Base-by-base conservation (phyloP, 2,797 vertebrate genomes). In the Spinus pinus region DNA sequence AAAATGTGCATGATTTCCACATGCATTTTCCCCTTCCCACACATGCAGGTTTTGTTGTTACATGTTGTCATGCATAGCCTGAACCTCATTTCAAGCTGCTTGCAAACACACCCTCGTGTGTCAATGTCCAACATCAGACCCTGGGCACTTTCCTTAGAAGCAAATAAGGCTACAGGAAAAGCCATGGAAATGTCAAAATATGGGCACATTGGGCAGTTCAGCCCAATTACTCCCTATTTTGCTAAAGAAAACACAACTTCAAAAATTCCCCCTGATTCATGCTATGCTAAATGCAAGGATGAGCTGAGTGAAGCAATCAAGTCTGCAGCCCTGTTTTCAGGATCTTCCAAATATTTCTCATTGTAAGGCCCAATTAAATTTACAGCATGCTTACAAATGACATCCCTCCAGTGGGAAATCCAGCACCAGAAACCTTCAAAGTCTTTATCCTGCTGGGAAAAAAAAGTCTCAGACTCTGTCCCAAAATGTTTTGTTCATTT, bases 161-260 rank as follows among this genome's bases (percentile, higher is more conserved):
- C 20, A 71, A 82, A 69, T 11, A 30, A 1, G 14, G 18, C 42
- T 12, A 12, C 0, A 64, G 30, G 33, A 65, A 91, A 82, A 92
- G 41, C 12, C 54, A 72, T 0, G 22, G 12, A 46, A 84, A 70
- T 6, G 31, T 21, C 12, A 51, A 17, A 75, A 37, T 7, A 46
- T 9, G 15, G 25, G 12, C 35, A 58, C 0, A 0, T n/a, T 27
- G 37, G 18, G 39, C 17, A 53, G n/a, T 37, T 54, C 28, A 56
- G 37, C 21, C 51, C 44, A 64, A 54, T 62, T 85, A 64, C 56
- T 74, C 47, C 14, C 0, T 33, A 13, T 57, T 83, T 78, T 22
- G 2, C 19, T 79, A 51, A 71, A 42, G 39, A 83, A 78, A 58
- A 60, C 8, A 42, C 16, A 47, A 15, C 23, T 65, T 70, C 23